Base-by-base conservation (phyloP, 1,140 invertebrate genomes). In the Sarcophaga peregrina region DNA sequence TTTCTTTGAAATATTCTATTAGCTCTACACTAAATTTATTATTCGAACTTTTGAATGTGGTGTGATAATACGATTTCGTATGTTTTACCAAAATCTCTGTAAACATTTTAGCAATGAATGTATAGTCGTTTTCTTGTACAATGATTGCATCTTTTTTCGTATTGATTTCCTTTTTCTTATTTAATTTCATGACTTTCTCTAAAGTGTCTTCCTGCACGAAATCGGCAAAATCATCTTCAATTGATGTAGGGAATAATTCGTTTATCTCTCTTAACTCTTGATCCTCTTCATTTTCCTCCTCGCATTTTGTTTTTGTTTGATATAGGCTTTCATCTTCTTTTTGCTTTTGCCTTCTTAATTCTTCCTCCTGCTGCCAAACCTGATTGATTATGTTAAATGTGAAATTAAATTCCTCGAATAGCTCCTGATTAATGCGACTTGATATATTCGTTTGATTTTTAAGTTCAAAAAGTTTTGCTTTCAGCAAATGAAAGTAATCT, bases 261-360 rank as follows among this genome's bases (percentile, higher is more conserved):
- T 91, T 91, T 10, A 98, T 93, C 86, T 97, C 96, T 45, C 92
- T 87, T 68, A 93, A 91, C 0, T 94, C 93, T 83, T 94, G 92
- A 84, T 96, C 93, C 72, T 97, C 96, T 84, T 98, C 96, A 8
- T 94, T 93, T 87, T 93, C 91, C 47, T 92, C 91, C 84, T 93
- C 92, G 78, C 92, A 93, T 86, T 93, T 92, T 0, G 92, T 93
- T 92, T 95, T 97, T 48, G 94, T 96, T 82, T 94, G 93, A 91
- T 97, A 99, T 10, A 98, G 89, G 85, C 94, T 95, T 76, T 96
- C 95, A 82, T 96, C 94, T 85, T 96, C 95, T 52, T 92, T 92
- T 84, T 95, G 93, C 84, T 94, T 93, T 84, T 92, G 91, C 84
- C 94, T 93, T 37, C 93, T 93, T 73, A 94, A 92, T 81, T 94